A percentile compares a stretch with the other conserved stretches of the same genome.
These are phyloP conservation scores for Synanthedon tipuliformis DNA, from an alignment of 2,888 invertebrate species.

Conservation along the genomic window DNA sequence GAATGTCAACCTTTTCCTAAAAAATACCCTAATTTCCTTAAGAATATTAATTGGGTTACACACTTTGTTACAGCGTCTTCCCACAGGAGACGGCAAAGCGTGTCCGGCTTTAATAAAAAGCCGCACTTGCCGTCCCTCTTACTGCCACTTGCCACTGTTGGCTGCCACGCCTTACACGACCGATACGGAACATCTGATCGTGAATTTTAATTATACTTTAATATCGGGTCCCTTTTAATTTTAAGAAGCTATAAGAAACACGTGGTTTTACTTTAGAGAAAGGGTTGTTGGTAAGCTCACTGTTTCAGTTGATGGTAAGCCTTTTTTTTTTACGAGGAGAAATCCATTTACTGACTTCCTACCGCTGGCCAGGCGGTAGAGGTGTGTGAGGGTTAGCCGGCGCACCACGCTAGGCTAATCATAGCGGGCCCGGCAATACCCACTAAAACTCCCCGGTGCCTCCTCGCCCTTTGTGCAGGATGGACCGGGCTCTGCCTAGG, in stretches of 20 bases:
- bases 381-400: no score
- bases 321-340: no score
- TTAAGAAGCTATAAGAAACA: neutral
- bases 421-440: no score
- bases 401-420: no score
- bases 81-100: constrained; percentile 24
- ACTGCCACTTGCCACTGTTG: constrained; percentile 22
- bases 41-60: neutral
- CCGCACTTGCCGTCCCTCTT: constrained; percentile 36
- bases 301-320: neutral
- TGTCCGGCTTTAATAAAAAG: constrained; percentile 46
- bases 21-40: no score
- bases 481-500: no score
- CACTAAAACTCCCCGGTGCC: no score
- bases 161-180: neutral
- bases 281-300: neutral
- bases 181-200: neutral
- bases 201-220: neutral
- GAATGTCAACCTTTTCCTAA: no score
- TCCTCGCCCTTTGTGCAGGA: no score
- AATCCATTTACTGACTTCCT: no score
- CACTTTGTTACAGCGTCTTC: constrained; percentile 17
- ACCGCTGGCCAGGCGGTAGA: no score
- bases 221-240: neutral
- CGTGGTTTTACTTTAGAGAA: neutral